Base-by-base conservation (phyloP, 1,140 invertebrate genomes). In the Magallana ariakensis region DNA sequence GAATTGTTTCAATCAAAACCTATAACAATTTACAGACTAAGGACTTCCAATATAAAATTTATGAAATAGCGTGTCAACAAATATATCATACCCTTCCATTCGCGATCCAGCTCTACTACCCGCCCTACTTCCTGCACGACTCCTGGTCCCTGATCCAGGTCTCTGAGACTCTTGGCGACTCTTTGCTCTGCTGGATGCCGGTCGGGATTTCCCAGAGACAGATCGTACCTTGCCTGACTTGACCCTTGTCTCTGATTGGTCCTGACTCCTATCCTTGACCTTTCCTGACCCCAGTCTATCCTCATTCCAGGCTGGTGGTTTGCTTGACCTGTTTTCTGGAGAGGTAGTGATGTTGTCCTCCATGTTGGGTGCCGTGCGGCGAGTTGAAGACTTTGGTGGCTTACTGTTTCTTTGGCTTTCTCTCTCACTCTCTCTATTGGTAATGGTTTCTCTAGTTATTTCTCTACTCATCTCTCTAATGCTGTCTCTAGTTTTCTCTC, bases 91-190 rank as follows among this genome's bases (percentile, higher is more conserved):
- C 91, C 87, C 87, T 86, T 88, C 85, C 54, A 90, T 87, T 26
- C 89, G 86, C 11, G 92, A 92, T n/a, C 54, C 54, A n/a, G 90
- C 88, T 33, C 91, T 87, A 83, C 90, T 90, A 22, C 88, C 57
- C 13, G 89, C 88, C 33, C 33, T 2, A 46, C 33, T 46, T 46
- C 33, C 33, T 46, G 33, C 33, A 5, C 33, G 33, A 46, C 66
- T 75, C 33, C 66, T 75, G 11, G 66, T 26, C 80, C 90, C 89
- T 11, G 92, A 92, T 26, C 56, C 60, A 57, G 91, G 83, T 82
- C 90, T 85, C 70, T 91, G 91, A 58, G 56, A 87, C 10, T 84
- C 84, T 46, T 81, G 80, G 26, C 87, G 85, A 13, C 60, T 87
- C 82, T 87, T 87, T 8, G 88, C 80, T 56, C 80, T 53, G 33